Evolutionary conservation across 1,140 invertebrate genomes (phyloP), one percentile per base, ranked within the genome.

Genomic region (Brachionus manjavacas): DNA sequence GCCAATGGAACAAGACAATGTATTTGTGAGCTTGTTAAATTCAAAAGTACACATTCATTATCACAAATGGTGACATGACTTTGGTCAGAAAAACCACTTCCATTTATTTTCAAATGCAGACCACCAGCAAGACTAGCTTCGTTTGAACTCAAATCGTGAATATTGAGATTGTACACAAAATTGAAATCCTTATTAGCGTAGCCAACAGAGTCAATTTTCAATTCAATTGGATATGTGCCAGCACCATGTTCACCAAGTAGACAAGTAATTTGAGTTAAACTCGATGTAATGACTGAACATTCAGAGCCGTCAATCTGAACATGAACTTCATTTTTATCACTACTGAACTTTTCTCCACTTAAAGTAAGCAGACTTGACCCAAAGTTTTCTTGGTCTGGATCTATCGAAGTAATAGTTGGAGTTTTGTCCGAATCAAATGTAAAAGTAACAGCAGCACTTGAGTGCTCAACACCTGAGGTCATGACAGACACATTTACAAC

Each of bases 251-350:
- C 64, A 25, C 66, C 66, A 52, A 86, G 52, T 2, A 52, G 25
- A 84, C 87, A 87, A 4, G 84, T 52, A 4, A 87, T 86, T 11
- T 49, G 6, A 25, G 16, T 76, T 35, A 23, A 12, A 12, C 6
- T 76, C 0, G 72, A 76, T 4, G 11, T 2, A 12, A 16, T 49
- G 1, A 76, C 23, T 20, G 8, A 3, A 76, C 72, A 76, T 25
- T 23, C 23, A 46, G 72, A 25, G 12, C 39, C 43, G 14, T 49
- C 25, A 25, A 76, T 76, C 4, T 46, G 6, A 23, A 76, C 43
- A 76, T 76, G 39, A 12, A 76, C 72, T 49, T 76, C 72, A 25
- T 23, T 46, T 49, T 23, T n/a, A 49, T 23, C 25, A 14, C 4
- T 76, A 4, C 41, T 35, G 31, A 76, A 76, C 25, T 76, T 76